Base-by-base conservation (phyloP, 2,113 vertebrate species). In the Grallaria varia region DNA sequence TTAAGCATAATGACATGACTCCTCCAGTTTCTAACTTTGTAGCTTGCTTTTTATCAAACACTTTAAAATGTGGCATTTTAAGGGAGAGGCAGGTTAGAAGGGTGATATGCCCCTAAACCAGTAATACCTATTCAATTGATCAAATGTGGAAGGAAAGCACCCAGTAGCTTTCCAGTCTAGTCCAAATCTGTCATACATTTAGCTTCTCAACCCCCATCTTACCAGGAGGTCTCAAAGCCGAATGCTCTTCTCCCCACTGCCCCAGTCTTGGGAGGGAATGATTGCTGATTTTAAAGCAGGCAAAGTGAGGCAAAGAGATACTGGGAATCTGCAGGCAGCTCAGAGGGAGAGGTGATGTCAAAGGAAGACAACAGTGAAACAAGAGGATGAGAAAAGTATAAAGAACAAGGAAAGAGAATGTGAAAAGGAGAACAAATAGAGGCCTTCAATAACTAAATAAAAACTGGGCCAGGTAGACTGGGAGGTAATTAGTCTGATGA, bases 61-160 rank as follows among this genome's bases (percentile, higher is more conserved):
- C 7, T 53, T 87, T 42, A 33, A 64, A 55, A 74, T 14, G 25
- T 7, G 42, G 14, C 24, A 62, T 37, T 42, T 67, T 67, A 77
- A 27, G 63, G 18, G 27, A 53, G 49, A 72, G n/a, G 12, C 21
- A 83, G 19, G 7, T 52, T 73, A 64, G 37, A 79, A 52, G 11
- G 30, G 9, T 7, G 25, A 72, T 35, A 14, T 56, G 16, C 30
- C 23, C 78, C 64, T 66, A n/a, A 67, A 63, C 35, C 6, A 25
- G 17, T 49, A 37, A n/a, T 15, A 39, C 0, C 1, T 17, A 4
- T 21, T 19, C 39, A 72, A 0, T 19, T 44, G 17, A 82, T 22
- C 60, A 72, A 63, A 84, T 5, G 12, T 30, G 21, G 14, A 76
- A 82, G 58, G 35, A 90, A 63, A 92, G 19, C 35, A 42, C 10